phyloP scores from a whole-genome alignment of 2,113 vertebrate species.

The Psophia crepitans region DNA sequence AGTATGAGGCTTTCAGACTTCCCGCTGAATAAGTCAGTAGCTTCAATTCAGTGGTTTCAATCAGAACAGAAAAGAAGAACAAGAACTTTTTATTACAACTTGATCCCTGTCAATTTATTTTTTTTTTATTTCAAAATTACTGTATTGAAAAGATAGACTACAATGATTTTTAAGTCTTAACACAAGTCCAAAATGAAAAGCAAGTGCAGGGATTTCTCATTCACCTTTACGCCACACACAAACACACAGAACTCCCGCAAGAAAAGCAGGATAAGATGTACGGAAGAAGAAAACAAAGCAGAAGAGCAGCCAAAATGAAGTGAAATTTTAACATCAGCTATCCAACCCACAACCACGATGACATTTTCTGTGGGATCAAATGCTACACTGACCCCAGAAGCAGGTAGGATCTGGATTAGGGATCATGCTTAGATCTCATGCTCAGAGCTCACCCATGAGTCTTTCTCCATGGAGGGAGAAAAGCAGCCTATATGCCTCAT shows the following conservation, averaged over 20 bases:
- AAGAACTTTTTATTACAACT: neutral
- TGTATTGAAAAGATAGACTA: neutral
- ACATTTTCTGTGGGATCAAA: neutral
- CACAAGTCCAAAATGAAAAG: neutral
- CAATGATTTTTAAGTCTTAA: neutral
- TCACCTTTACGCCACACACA: neutral
- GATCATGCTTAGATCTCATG: neutral
- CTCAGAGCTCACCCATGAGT: neutral
- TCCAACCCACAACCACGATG: neutral
- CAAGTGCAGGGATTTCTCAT: neutral
- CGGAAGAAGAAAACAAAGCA: neutral
- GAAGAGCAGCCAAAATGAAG: neutral
- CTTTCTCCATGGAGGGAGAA: neutral
- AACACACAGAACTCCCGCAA: neutral
- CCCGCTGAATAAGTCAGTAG: neutral
- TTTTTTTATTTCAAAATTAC: neutral
- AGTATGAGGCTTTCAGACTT: neutral
- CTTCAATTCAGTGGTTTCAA: neutral
- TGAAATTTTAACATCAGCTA: neutral
- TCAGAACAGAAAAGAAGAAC: neutral
- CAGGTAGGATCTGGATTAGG: neutral
- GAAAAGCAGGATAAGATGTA: neutral
- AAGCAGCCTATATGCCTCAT: neutral
- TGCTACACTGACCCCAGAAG: neutral
- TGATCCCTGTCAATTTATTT: neutral